Evolutionary conservation across 2,888 invertebrate genomes (phyloP).

Genomic region (Adelognathus sp.): DNA sequence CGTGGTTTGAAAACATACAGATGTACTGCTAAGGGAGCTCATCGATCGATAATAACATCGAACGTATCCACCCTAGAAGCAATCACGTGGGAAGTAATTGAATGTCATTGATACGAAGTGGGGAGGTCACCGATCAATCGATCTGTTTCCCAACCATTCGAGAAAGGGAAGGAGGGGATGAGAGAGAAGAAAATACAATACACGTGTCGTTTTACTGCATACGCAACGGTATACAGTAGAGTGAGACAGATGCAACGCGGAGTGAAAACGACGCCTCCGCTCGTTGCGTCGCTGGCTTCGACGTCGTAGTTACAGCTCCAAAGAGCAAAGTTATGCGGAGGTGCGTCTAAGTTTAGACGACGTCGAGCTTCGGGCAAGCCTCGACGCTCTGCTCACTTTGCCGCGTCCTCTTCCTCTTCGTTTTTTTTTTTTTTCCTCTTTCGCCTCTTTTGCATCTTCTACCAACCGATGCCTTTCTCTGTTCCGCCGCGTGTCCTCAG

Average conservation of each 20-base stretch:
- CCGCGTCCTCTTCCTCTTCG: conserved; percentile 44
- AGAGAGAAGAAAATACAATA: neutral
- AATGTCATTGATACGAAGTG: conserved; percentile 7
- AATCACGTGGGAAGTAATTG: neutral
- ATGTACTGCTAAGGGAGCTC: too few relatives aligned
- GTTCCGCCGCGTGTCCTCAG: neutral
- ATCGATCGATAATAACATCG: neutral
- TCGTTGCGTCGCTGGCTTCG: conserved; percentile 28
- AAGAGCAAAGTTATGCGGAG: conserved; percentile 66
- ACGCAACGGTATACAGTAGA: neutral
- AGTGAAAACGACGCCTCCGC: conserved; percentile 39
- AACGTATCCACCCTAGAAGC: neutral
- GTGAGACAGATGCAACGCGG: conserved; percentile 17
- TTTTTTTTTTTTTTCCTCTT: conserved; percentile 10
- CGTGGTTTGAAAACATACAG: neutral
- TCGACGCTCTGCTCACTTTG: conserved; percentile 49
- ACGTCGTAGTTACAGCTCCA: conserved; percentile 31
- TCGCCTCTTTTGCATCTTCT: conserved; percentile 10
- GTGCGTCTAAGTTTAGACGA: conserved; percentile 69
- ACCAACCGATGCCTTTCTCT: conserved; percentile 3
- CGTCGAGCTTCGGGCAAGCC: conserved; percentile 53
- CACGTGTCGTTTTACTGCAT: neutral
- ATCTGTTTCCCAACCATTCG: neutral
- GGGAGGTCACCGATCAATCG: neutral
- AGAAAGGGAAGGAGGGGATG: neutral